A percentile compares a stretch with the other conserved stretches of the same genome.
Evolutionary conservation across 2,113 vertebrate genomes (phyloP).

Genomic region (Tyrannus savana): DNA sequence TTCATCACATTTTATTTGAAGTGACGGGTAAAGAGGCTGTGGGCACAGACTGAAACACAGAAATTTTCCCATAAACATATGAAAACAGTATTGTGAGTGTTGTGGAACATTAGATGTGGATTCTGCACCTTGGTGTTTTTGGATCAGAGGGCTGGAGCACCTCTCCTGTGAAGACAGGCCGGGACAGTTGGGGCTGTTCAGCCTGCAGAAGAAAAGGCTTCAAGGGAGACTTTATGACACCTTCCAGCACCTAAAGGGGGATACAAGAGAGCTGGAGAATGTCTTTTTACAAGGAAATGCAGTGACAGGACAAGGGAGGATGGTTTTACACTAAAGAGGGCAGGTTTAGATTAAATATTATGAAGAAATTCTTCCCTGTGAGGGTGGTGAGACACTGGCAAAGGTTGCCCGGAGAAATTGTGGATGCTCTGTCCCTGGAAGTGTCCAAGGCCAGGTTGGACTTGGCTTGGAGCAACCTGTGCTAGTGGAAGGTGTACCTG

Average conservation of each 20-base stretch:
- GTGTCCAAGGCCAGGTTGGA: neutral
- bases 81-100: neutral
- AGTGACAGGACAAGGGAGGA: neutral
- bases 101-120: accelerated
- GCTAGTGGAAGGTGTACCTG: accelerated
- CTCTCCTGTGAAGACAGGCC: neutral
- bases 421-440: neutral
- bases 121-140: neutral
- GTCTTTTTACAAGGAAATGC: neutral
- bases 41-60: neutral
- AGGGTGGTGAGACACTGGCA: neutral
- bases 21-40: neutral
- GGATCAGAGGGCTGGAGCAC: neutral
- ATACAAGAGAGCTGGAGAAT: neutral
- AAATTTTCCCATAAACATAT: neutral
- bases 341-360: neutral
- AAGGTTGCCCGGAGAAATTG: neutral
- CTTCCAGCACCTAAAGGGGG: neutral
- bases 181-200: neutral
- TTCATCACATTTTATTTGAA: neutral
- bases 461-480: neutral
- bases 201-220: neutral
- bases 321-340: neutral
- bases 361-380: neutral
- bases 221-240: neutral